Percentiles rank a stretch among this genome's conserved stretches.
These are phyloP conservation scores for Neocrepidodera transversa DNA, from an alignment of 2,888 invertebrate species.

Conservation along the genomic window DNA sequence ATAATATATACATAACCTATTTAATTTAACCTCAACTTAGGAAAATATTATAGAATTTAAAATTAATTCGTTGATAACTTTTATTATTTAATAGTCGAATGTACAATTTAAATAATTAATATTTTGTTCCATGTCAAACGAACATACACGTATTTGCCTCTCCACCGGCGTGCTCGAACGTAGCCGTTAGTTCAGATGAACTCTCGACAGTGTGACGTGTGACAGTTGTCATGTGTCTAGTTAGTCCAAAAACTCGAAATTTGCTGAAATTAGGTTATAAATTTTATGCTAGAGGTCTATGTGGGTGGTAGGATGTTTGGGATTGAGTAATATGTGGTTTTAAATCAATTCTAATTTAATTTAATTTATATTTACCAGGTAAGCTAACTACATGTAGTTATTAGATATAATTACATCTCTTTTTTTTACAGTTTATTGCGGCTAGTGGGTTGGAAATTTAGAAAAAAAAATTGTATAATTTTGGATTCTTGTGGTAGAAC, in stretches of 20 bases:
- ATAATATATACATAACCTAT: no score
- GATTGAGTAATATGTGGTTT: conserved; percentile 23
- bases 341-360: conserved; percentile 32
- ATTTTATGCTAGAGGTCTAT: conserved; percentile 12
- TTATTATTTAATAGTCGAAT: no score
- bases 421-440: conserved; percentile 3
- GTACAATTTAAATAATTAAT: no score
- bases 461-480: no score
- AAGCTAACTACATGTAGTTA: neutral
- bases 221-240: neutral
- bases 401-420: conserved; percentile 5
- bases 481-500: no score
- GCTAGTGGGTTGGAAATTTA: conserved; percentile 1
- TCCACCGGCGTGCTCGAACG: neutral
- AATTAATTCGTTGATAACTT: no score
- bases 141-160: no score
- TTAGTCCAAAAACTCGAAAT: neutral
- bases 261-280: conserved; percentile 26
- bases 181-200: neutral
- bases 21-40: no score
- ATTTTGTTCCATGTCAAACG: no score
- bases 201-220: no score
- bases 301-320: conserved; percentile 26
- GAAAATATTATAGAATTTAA: no score
- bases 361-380: conserved; percentile 20